Evolutionary conservation across 2,113 vertebrate genomes (phyloP), one percentile per base, ranked within the genome.

Genomic region (Erinaceus europaeus): DNA sequence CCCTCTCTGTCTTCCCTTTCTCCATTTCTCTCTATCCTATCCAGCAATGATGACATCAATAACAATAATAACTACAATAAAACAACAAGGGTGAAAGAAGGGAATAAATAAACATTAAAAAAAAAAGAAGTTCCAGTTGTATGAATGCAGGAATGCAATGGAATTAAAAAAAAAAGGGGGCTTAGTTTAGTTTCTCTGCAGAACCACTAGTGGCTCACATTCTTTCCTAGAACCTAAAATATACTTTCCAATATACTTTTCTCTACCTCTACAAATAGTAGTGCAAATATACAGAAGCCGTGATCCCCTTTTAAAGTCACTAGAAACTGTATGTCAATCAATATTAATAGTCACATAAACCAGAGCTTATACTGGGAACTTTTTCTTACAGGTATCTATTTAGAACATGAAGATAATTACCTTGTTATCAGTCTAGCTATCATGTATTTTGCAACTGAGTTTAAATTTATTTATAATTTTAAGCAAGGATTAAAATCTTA

Each of bases 401-500:
- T 18, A 86, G 34, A 84, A 50, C 34, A 72, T 72, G 59, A 80
- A 88, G 86, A 86, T 72, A 75, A 32, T 4, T 42, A 40, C 67
- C 75, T 84, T 38, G 18, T 38, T 36, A 68, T 23, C 13, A 50
- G 44, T 42, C 29, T 84, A 6, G 72, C 86, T 81, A 64, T 44
- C 3, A 55, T 40, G 38, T 4, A 4, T 52, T 52, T 67, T 90
- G 32, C 23, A 84, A 52, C 4, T 69, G 14, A 83, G 20, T 17
- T 0, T 55, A 71, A 76, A 9, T 23, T 32, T 7, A 32, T 8
- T 92, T 86, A 68, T 73, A 6, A 25, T 52, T 65, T 88, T 83
- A 18, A 76, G 83, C 2, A 82, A 44, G 40, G 38, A 61, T 52
- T 55, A 79, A 40, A 81, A 73, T 73, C 88, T 90, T 72, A 75